phyloP scores from a whole-genome alignment of 2,113 vertebrate genomes.

The Piprites chloris region DNA sequence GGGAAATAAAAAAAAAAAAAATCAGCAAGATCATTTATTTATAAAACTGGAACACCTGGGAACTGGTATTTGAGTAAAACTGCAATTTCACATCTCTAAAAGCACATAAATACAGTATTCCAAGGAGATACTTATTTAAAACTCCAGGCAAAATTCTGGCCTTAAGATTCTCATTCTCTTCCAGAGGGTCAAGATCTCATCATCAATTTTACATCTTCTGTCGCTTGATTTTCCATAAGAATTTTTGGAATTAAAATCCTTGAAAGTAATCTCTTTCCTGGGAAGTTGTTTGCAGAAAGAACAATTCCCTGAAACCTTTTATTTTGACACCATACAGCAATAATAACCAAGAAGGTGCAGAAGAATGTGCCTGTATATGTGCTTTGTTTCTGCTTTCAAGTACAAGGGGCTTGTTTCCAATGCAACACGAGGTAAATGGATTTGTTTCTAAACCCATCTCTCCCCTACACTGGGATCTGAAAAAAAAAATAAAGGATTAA shows the following conservation, averaged over 20 bases:
- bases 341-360: neutral
- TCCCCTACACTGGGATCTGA: neutral
- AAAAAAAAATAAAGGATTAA: slow-evolving; percentile 35
- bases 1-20: neutral
- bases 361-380: neutral
- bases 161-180: neutral
- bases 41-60: neutral
- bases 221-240: neutral
- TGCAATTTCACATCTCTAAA: neutral
- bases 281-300: neutral
- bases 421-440: neutral
- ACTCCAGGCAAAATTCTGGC: neutral
- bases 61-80: neutral
- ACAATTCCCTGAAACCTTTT: neutral
- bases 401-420: neutral
- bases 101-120: neutral
- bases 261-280: neutral
- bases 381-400: neutral
- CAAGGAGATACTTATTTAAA: neutral
- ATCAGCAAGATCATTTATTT: neutral
- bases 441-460: neutral
- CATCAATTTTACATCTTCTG: neutral
- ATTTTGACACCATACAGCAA: neutral
- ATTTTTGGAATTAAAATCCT: neutral
- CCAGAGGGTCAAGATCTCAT: neutral